These are phyloP conservation scores for Heliconius ethilla DNA, from an alignment of 2,888 invertebrate genomes.

Conservation along the genomic window DNA sequence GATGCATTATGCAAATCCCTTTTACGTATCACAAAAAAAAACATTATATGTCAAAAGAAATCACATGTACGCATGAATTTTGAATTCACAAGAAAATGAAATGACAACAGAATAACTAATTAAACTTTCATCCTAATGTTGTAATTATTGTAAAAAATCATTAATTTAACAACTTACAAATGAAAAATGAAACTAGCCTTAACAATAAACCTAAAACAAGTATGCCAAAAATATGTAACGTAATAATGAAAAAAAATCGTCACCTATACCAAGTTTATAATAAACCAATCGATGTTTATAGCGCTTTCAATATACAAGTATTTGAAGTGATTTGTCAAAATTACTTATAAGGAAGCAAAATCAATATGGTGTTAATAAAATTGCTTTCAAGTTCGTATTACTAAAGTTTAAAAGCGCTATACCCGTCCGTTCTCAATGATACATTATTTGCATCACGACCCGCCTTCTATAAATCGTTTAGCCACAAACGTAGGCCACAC, in stretches of 20 bases:
- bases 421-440: neutral
- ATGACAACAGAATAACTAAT: conserved; percentile 69
- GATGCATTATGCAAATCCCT: conserved; percentile 78
- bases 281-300: neutral
- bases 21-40: conserved; percentile 80
- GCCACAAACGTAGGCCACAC: conserved; percentile 5
- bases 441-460: neutral
- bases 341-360: neutral
- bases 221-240: conserved; percentile 46
- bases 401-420: neutral
- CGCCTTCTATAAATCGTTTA: neutral
- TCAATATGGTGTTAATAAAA: neutral
- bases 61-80: conserved; percentile 83
- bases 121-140: conserved; percentile 51
- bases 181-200: conserved; percentile 53
- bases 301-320: neutral
- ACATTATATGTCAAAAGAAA: conserved; percentile 82
- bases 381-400: neutral
- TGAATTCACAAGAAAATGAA: conserved; percentile 78
- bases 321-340: neutral
- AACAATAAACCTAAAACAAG: conserved; percentile 52
- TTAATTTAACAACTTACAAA: conserved; percentile 56
- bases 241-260: conserved; percentile 37
- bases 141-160: conserved; percentile 49
- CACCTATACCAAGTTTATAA: conserved; percentile 20